Base-by-base conservation (phyloP, 2,797 vertebrate genomes). In the Chelmon rostratus region DNA sequence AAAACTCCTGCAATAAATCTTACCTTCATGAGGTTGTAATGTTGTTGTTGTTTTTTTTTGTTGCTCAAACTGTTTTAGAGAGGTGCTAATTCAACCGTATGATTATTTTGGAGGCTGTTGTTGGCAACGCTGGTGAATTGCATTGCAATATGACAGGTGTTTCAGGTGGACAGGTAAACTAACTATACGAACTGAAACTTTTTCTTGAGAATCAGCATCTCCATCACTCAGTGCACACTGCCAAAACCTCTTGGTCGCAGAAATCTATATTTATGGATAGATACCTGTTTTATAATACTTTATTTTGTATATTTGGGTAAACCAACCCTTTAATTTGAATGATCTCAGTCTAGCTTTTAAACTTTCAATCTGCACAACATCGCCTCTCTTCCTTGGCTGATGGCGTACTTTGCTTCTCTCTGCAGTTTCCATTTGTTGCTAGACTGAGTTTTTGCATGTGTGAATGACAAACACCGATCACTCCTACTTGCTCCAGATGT, bases 401-500 rank as follows among this genome's bases (percentile, higher is more conserved):
- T 35, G n/a, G 23, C 23, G 25, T 47, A n/a, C 47, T 57, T 49
- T 19, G 18, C 38, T 28, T 38, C 58, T 54, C 58, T 54, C 11
- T 52, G 12, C 18, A 23, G 8, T 19, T 33, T 5, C 7, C 16
- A 10, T 56, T 65, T 33, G 21, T 54, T 33, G 13, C n/a, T 19
- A 37, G 6, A 47, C 72, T 37, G 18, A 66, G 62, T 16, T 58
- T n/a, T 16, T n/a, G 50, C 35, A n/a, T 31, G 37, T 18, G 12
- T 67, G 61, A 73, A 62, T 40, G 57, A 56, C 25, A 81, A 66
- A 81, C 62, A 44, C 35, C n/a, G 0, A 47, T 8, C 67, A 44
- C 61, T 66, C 16, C 66, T 13, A n/a, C 68, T 58, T 37, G 31
- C 37, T 70, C 78, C 62, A 69, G 82, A 84, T 81, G 78, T 38